Evolutionary conservation across 2,888 invertebrate genomes (phyloP).

Genomic region (Agapostemon virescens): DNA sequence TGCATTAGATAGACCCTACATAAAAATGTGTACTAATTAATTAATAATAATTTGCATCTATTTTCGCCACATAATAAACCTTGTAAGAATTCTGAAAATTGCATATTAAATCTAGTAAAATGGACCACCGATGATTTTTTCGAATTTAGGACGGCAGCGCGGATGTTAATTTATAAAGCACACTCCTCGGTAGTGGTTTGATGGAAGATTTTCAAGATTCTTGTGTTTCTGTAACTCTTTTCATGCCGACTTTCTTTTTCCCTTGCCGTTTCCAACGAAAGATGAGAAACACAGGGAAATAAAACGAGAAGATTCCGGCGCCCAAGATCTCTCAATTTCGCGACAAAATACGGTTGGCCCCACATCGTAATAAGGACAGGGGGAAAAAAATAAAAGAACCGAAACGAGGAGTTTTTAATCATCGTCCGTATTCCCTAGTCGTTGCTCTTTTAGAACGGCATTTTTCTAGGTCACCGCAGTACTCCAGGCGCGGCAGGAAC

Average conservation of each 20-base stretch:
- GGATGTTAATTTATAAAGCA: conserved; percentile 2
- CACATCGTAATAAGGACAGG: conserved; percentile 45
- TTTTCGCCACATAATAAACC: not conserved
- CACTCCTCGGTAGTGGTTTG: not conserved
- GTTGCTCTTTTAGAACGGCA: conserved; percentile 27
- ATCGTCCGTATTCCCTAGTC: conserved; percentile 43
- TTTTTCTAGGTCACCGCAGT: conserved; percentile 39
- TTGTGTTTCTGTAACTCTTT: not conserved
- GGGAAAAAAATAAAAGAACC: conserved; percentile 24
- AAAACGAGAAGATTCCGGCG: not conserved
- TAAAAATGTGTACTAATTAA: not conserved
- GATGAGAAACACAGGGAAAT: not conserved
- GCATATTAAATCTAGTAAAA: not conserved
- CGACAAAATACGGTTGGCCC: conserved; percentile 25
- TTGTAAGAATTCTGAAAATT: not conserved
- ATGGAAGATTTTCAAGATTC: not conserved
- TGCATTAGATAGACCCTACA: not conserved
- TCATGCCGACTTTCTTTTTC: not conserved
- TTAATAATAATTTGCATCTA: not conserved
- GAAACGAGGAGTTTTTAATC: conserved; percentile 46
- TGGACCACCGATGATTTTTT: conserved; percentile 1
- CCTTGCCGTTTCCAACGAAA: not conserved
- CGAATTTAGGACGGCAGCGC: not conserved
- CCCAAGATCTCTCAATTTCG: conserved; percentile 33
- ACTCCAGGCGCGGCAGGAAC: not conserved